Conservation (phyloP, 2,888 invertebrate species). For the Crepidodera aurea region DNA sequence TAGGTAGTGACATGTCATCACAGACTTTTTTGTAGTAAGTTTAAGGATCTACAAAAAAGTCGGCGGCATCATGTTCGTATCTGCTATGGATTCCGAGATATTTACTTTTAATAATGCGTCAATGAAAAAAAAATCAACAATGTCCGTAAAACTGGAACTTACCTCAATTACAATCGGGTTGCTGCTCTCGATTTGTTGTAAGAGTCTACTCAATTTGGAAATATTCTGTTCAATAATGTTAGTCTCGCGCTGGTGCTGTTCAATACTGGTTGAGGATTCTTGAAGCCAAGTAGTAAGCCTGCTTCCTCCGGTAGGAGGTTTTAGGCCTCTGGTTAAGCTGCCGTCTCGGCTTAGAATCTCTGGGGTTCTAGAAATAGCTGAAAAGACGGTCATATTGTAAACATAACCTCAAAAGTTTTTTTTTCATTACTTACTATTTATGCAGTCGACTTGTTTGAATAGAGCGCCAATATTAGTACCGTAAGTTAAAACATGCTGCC, state of each 20-base stretch:
- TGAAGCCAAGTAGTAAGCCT: slow-evolving; percentile 72
- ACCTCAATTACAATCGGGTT: slow-evolving; percentile 46
- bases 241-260: slow-evolving; percentile 71
- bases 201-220: slow-evolving; percentile 70
- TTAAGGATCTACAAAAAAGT: too few species aligned
- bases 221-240: slow-evolving; percentile 74
- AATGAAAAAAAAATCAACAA: too few species aligned
- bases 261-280: slow-evolving; percentile 71
- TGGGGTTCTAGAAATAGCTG: slow-evolving; percentile 55
- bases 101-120: too few species aligned
- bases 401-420: too few species aligned
- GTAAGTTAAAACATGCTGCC: slow-evolving; percentile 78
- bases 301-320: slow-evolving; percentile 60
- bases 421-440: slow-evolving; percentile 54
- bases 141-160: too few species aligned
- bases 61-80: too few species aligned
- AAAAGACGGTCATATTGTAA: slow-evolving; percentile 18
- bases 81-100: too few species aligned
- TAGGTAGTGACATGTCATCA: too few species aligned
- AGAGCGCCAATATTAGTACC: slow-evolving; percentile 64
- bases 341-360: slow-evolving; percentile 60
- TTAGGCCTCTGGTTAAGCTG: slow-evolving; percentile 59
- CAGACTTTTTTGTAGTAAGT: too few species aligned
- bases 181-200: slow-evolving; percentile 65
- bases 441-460: slow-evolving; percentile 53